Base-by-base conservation (phyloP, 2,113 vertebrate genomes). In the Montifringilla adamsi region DNA sequence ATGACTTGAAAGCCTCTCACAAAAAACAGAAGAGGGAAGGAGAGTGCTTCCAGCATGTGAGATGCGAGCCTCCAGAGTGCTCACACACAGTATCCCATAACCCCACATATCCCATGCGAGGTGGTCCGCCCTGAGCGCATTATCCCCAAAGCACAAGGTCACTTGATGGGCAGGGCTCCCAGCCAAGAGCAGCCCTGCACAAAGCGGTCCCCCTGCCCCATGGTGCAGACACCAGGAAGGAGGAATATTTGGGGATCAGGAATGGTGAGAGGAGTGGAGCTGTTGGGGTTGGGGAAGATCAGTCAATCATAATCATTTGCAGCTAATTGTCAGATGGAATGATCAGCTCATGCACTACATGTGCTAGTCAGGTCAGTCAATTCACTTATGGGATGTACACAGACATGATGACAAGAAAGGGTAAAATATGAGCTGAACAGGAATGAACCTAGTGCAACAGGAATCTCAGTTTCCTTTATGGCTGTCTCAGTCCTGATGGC, bases 101-200 rank as follows among this genome's bases (percentile, higher is more conserved):
- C 10, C 56, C 17, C 22, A 0, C 7, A 10, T n/a, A 80, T 31
- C 52, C 1, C 10, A 70, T 21, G 5, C 0, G 1, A 78, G 56
- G 56, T 2, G 2, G 47, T 58, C 83, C 0, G 0, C 92, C 85
- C 94, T 94, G 94, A 95, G 90, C 2, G 0, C 0, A 0, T 89
- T 94, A 97, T 97, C 95, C 95, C 95, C 95, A 95, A 95, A 95
- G 91, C 80, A 95, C 89, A 97, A 97, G 96, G 96, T 87, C 96
- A 97, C 96, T 97, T 97, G 64, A 60, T 26, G 87, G 64, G 64
- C 86, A 93, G 76, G 66, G 68, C 53, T 88, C 67, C 44, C 52
- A 52, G 79, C 28, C 77, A 79, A 60, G 53, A 76, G 79, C 47
- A 5, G 4, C 56, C 81, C 84, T 68, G 72, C 81, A 82, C 52